Evolutionary conservation across 2,888 invertebrate genomes (phyloP), one percentile per base, ranked within the genome.

Genomic region (Mesorhabditis belari): DNA sequence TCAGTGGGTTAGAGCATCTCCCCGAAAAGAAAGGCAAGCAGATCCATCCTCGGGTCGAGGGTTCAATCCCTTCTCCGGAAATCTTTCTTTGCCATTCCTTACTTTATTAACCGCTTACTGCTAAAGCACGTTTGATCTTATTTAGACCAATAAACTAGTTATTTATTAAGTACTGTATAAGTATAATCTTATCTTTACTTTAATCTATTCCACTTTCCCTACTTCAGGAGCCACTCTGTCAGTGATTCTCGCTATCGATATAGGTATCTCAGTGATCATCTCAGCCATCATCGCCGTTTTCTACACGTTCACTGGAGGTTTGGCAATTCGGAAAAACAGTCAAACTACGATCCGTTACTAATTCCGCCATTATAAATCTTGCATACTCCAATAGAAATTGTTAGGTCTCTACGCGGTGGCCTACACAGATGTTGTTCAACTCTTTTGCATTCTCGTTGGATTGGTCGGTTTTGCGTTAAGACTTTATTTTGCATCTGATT

Each of bases 371-470:
- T 17, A 35, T 35, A 35, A 35, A 9, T 35, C 17, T 35, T 35
- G 9, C 17, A 9, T 50, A n/a, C 51, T 9, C 17, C 12, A 9
- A 9, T 21, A 6, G 17, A n/a, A n/a, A 50, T 2, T 21, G 17
- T 1, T 2, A 2, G 96, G 96, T 0, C 87, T 98, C 52, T 98
- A 98, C 85, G 90, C 94, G 59, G 96, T 98, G 64, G 96, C 96
- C 1, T 98, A 96, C 83, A 98, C 96, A 0, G 95, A 96, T 83
- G 95, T 96, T 77, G 92, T 96, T 77, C 95, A 96, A 84, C 86
- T 96, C 54, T 92, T 93, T 85, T 95, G 94, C 85, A 95, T 96
- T 81, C 94, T 96, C 84, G 87, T 95, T 77, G 96, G 96, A 28
- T 85, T 98, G 84, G 88, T 88, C 76, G 84, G 69, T 54, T n/a